phyloP scores from a whole-genome alignment of 2,888 invertebrate species.

The Cenopis cana region DNA sequence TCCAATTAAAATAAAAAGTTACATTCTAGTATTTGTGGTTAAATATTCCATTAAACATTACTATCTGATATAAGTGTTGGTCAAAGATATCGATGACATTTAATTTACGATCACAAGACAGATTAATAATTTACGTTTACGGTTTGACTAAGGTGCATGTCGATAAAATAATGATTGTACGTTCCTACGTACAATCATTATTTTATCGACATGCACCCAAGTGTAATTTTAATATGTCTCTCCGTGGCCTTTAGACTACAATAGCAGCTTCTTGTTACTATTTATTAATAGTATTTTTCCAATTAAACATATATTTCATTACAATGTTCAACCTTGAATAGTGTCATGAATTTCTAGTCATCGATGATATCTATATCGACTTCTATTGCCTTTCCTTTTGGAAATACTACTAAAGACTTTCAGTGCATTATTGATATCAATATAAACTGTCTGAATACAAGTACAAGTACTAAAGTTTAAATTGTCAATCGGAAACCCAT shows the following conservation, averaged over 20 bases:
- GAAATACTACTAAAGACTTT: too few species aligned
- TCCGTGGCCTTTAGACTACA: background rate
- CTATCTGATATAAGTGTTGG: background rate
- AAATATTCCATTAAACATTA: background rate
- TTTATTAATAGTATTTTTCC: background rate
- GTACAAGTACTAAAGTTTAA: too few species aligned
- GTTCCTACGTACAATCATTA: slow-evolving; percentile 17
- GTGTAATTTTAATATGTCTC: slow-evolving; percentile 11
- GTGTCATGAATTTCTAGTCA: background rate
- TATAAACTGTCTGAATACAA: too few species aligned
- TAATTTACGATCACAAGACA: slow-evolving; percentile 10
- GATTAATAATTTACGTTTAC: slow-evolving; percentile 18
- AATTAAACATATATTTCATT: background rate
- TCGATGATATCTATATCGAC: too few species aligned
- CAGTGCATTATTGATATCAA: too few species aligned
- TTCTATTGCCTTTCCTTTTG: too few species aligned
- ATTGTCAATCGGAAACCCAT: background rate
- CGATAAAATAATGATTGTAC: slow-evolving; percentile 25
- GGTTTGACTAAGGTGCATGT: slow-evolving; percentile 21
- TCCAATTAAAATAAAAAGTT: background rate
- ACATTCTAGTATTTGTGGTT: background rate
- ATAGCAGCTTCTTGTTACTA: background rate
- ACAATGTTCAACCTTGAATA: background rate
- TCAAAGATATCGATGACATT: background rate
- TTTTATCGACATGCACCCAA: slow-evolving; percentile 7